phyloP scores from a whole-genome alignment of 2,797 vertebrate genomes.

The Gymnothorax javanicus region DNA sequence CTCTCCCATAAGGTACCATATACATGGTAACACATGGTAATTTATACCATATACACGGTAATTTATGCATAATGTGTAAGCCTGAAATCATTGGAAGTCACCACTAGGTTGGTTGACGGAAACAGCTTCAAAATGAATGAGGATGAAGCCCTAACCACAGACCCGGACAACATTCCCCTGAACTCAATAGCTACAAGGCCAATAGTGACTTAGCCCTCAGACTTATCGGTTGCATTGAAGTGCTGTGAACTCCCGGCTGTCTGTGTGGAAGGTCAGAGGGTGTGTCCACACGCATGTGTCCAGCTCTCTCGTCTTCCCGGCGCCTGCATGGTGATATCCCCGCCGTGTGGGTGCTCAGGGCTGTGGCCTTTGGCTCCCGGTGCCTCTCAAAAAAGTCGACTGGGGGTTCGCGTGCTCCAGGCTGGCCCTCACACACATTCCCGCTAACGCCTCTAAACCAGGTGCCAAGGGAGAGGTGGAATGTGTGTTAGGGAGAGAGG shows the following conservation, averaged over 20 bases:
- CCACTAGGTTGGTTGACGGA: too few relatives aligned
- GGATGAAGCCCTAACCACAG: too few relatives aligned
- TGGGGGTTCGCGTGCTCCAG: background rate
- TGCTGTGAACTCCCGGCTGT: background rate
- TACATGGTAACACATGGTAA: too few relatives aligned
- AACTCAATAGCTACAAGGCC: too few relatives aligned
- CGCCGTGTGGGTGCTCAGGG: background rate
- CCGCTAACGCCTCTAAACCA: background rate
- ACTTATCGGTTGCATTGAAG: too few relatives aligned
- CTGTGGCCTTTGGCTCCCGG: background rate
- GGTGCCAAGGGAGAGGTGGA: slow-evolving; percentile 6
- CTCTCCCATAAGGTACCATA: too few relatives aligned
- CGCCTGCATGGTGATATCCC: background rate
- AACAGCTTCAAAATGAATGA: too few relatives aligned
- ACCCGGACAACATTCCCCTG: too few relatives aligned
- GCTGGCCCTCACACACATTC: slow-evolving; percentile 2
- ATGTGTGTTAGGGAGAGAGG: background rate
- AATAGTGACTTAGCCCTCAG: too few relatives aligned
- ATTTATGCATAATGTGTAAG: too few relatives aligned
- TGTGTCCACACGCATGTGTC: background rate
- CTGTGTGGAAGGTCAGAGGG: background rate
- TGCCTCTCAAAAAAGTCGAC: background rate
- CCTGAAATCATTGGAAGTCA: too few relatives aligned
- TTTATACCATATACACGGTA: too few relatives aligned
- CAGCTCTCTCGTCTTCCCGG: background rate